Percentiles rank a stretch among this genome's conserved stretches.
Evolutionary conservation across 2,797 vertebrate species (phyloP).

Genomic region (Oceanodroma leucorhoa): DNA sequence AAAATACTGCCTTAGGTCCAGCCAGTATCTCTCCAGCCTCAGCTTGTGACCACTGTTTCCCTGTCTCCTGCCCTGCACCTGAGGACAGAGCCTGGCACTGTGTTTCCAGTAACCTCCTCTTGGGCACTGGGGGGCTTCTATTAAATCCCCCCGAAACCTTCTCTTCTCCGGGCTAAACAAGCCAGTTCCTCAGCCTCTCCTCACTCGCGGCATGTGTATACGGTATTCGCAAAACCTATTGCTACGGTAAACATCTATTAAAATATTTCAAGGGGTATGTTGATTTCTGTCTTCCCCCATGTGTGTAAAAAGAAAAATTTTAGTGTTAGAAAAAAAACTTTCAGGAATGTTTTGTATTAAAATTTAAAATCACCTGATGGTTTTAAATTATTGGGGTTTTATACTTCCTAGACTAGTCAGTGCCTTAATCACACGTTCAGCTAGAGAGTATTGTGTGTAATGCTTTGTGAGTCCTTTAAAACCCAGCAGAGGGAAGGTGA

Average conservation of each 20-base stretch:
- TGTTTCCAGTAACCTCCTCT: background rate
- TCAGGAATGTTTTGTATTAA: background rate
- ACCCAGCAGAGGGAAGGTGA: background rate
- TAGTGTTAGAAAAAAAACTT: background rate
- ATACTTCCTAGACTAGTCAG: background rate
- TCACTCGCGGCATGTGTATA: background rate
- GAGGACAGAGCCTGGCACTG: background rate
- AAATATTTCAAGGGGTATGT: background rate
- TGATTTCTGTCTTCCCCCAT: background rate
- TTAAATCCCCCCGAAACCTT: background rate
- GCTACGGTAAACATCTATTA: background rate
- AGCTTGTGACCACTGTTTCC: background rate
- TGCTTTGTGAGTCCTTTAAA: background rate
- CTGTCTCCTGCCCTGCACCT: background rate
- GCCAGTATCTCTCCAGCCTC: background rate
- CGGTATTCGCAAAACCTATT: background rate
- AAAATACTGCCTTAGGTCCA: background rate
- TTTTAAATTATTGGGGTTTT: background rate
- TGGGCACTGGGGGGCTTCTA: background rate
- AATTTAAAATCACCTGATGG: background rate
- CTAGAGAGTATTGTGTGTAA: background rate
- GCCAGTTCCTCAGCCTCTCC: background rate
- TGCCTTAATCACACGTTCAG: background rate
- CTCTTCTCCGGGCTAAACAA: background rate
- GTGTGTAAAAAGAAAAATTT: background rate